Percentiles rank a stretch among this genome's conserved stretches.
These are phyloP conservation scores for Tachysurus fulvidraco DNA, from an alignment of 2,113 vertebrate species.

Conservation along the genomic window DNA sequence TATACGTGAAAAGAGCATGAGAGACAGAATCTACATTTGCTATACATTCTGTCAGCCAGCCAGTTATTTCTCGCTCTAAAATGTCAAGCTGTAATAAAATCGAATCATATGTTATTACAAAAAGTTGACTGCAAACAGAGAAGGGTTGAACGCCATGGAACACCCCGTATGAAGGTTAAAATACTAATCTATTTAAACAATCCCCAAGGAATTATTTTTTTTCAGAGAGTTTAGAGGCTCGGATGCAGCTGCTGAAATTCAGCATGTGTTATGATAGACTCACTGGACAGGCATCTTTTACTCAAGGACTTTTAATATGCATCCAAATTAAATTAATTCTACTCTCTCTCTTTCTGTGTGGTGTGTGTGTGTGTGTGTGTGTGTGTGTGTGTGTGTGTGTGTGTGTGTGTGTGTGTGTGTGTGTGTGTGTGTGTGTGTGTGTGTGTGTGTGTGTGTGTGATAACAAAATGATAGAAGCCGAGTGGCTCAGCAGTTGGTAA, in stretches of 20 bases:
- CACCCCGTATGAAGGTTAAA: neutral
- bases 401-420: neutral
- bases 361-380: neutral
- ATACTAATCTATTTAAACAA: neutral
- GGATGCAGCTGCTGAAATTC: conserved; percentile 10
- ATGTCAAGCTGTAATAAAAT: neutral
- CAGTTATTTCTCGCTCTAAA: neutral
- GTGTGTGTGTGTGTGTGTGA: neutral
- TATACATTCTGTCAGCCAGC: neutral
- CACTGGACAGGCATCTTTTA: conserved; percentile 12
- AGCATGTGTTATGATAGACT: neutral
- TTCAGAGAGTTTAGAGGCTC: neutral
- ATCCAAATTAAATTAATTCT: conserved; percentile 18
- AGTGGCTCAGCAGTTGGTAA: conserved; percentile 37
- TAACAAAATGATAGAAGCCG: conserved; percentile 2
- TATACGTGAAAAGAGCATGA: neutral
- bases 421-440: neutral
- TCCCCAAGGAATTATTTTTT: neutral
- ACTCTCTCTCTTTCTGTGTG: conserved; percentile 3
- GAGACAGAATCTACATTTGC: neutral
- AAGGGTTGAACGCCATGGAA: neutral
- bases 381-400: neutral
- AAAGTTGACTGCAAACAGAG: neutral
- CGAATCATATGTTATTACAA: neutral
- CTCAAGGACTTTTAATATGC: conserved; percentile 2